Conservation (phyloP, 2,113 vertebrate species). For the Donacobius atricapilla region DNA sequence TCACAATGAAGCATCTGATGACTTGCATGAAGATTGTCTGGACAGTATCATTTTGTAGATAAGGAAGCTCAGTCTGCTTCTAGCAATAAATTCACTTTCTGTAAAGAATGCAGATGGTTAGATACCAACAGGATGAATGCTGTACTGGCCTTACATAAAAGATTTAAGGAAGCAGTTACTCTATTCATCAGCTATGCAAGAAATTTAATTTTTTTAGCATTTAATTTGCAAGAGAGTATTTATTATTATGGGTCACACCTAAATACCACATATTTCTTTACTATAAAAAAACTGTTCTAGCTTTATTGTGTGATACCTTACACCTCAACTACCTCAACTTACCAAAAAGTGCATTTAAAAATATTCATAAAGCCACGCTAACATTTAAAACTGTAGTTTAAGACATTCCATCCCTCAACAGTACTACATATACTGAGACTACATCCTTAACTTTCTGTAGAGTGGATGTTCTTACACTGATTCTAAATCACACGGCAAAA, state of each 20-base stretch:
- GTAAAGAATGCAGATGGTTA: slow-evolving; percentile 19
- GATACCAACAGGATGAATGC: not conserved
- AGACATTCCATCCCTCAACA: not conserved
- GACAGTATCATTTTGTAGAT: slow-evolving; percentile 1
- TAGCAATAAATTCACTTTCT: slow-evolving; percentile 41
- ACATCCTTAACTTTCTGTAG: not conserved
- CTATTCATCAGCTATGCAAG: not conserved
- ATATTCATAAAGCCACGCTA: not conserved
- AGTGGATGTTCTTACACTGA: not conserved
- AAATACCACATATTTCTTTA: not conserved
- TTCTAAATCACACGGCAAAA: not conserved
- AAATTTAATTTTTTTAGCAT: not conserved
- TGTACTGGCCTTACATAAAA: not conserved
- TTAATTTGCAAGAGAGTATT: not conserved
- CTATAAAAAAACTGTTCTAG: not conserved
- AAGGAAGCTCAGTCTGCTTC: not conserved
- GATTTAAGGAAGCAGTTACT: not conserved
- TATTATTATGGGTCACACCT: not conserved
- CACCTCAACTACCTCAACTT: not conserved
- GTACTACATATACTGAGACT: not conserved
- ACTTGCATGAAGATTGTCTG: not conserved
- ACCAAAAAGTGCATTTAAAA: not conserved
- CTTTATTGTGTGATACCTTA: not conserved
- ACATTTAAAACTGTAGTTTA: not conserved
- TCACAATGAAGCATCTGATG: not conserved